Evolutionary conservation across 2,888 invertebrate genomes (phyloP).

Genomic region (Drosophila rellima): DNA sequence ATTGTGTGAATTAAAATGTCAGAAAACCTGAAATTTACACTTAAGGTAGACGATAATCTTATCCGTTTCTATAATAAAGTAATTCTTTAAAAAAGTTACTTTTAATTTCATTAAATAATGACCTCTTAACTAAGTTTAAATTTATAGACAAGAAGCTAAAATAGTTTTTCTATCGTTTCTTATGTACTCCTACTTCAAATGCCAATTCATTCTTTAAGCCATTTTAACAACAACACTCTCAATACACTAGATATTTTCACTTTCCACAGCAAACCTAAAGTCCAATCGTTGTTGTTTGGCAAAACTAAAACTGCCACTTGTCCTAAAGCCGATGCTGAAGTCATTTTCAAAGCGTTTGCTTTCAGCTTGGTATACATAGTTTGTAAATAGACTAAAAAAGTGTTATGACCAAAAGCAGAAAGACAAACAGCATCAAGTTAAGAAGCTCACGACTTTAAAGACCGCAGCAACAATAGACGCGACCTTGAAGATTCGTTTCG

Average conservation of each 20-base stretch:
- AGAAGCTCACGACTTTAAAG: constrained; percentile 72
- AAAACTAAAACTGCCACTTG: constrained; percentile 50
- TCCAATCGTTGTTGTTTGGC: constrained; percentile 23
- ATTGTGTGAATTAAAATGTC: no score
- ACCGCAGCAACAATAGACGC: constrained; percentile 55
- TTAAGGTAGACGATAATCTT: no score
- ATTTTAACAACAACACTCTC: constrained; percentile 25
- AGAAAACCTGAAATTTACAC: no score
- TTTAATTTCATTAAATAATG: constrained; percentile 27
- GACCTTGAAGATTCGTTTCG: constrained; percentile 73
- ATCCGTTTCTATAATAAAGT: no score
- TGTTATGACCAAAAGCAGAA: constrained; percentile 46
- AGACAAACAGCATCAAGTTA: constrained; percentile 66
- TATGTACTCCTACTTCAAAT: neutral
- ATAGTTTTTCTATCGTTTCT: neutral
- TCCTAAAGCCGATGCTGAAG: constrained; percentile 14
- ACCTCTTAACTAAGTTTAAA: constrained; percentile 12
- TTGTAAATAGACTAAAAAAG: constrained; percentile 40
- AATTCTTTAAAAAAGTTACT: neutral
- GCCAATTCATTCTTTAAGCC: constrained; percentile 19
- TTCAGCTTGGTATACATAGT: constrained; percentile 13
- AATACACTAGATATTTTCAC: constrained; percentile 47
- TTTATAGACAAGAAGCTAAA: neutral
- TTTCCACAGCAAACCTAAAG: constrained; percentile 44
- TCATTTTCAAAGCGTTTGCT: constrained; percentile 35